Evolutionary conservation across 1,140 invertebrate species (phyloP).

Genomic region (Paralvinella palmiformis): DNA sequence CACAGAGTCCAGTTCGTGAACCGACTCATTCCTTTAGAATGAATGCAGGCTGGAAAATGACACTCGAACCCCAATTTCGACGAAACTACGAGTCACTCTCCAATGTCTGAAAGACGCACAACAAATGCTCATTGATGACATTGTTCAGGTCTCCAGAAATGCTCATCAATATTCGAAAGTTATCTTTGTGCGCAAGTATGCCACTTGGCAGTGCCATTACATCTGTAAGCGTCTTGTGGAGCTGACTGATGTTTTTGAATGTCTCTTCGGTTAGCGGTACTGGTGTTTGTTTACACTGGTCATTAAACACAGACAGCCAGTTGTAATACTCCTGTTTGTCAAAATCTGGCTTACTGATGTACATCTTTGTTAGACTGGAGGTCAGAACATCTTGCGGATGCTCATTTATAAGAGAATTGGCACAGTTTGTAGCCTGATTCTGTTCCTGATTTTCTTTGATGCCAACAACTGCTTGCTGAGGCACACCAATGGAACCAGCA

Average conservation of each 20-base stretch:
- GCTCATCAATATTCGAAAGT: slow-evolving; percentile 41
- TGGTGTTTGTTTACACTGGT: slow-evolving; percentile 35
- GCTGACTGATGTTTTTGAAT: slow-evolving; percentile 45
- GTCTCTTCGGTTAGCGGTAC: slow-evolving; percentile 38
- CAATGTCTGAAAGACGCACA: slow-evolving; percentile 10
- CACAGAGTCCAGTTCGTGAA: no score
- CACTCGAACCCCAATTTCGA: no score
- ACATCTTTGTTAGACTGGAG: neutral
- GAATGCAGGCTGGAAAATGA: no score
- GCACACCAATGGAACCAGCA: no score
- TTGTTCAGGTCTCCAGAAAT: slow-evolving; percentile 40
- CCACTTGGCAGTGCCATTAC: slow-evolving; percentile 42
- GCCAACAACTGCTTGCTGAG: no score
- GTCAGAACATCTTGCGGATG: neutral
- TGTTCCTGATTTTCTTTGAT: no score
- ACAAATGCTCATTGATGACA: slow-evolving; percentile 40
- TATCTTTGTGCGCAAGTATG: slow-evolving; percentile 39
- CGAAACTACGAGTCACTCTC: no score
- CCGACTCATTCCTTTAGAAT: no score
- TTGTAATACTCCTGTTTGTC: slow-evolving; percentile 44
- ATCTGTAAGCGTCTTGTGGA: slow-evolving; percentile 42
- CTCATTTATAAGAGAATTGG: no score
- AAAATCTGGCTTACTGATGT: slow-evolving; percentile 23
- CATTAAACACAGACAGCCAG: slow-evolving; percentile 43
- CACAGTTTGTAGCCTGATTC: no score